Evolutionary conservation across 2,888 invertebrate genomes (phyloP), one percentile per base, ranked within the genome.

Genomic region (Cheilosia vernalis): DNA sequence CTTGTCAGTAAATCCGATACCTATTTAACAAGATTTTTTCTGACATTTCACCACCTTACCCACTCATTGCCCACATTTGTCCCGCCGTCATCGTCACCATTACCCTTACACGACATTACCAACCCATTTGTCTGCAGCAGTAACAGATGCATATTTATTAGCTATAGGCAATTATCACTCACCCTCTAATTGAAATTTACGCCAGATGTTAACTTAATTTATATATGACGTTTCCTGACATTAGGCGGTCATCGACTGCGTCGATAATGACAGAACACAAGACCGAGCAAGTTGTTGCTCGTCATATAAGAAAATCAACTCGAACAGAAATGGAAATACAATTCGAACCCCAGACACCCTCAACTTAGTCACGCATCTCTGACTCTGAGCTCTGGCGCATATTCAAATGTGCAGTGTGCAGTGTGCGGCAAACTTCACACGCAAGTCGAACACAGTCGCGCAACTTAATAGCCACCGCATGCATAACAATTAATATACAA

Each of bases 131-230:
- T 76, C 70, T 70, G 21, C 40, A 55, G 40, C 13, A 37, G 30
- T 58, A 78, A 30, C 61, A 72, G 77, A 72, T 72, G 66, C 77
- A 72, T 67, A 77, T n/a, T n/a, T 82, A 77, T 82, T 67, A 77
- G 55, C 55, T 42, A 42, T 42, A 42, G 70, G 58, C 64, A 82
- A 72, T 82, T 82, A 82, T 77, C 61, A 77, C 47, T 66, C 72
- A 69, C 77, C 77, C 66, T 67, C 72, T 82, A 82, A 82, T 82
- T 77, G 66, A 77, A 77, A 61, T 42, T 47, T 21, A 66, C 42
- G 53, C 66, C 66, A 77, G 70, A 77, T 82, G 66, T 64, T 72
- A 60, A 72, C 66, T 56, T 66, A 82, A 72, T 72, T 37, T 72
- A 77, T 37, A 40, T 61, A 47, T 61, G 55, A 60, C 53, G 53